Conservation (phyloP, 2,888 invertebrate genomes). For the Patella depressa region DNA sequence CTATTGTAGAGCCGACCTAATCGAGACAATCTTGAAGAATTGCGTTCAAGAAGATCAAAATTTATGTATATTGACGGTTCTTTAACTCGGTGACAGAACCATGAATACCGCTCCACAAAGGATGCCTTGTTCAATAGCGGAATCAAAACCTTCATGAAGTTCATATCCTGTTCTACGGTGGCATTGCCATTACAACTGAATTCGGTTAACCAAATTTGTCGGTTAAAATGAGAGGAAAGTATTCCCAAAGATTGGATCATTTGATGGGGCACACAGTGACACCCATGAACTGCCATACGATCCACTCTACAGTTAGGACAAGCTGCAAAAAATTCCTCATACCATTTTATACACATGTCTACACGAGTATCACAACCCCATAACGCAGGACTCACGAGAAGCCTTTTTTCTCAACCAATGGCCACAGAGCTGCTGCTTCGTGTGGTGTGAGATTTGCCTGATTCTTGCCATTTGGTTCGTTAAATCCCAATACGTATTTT, state of each 20-base stretch:
- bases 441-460: slow-evolving; percentile 44
- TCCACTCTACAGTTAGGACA: slow-evolving; percentile 46
- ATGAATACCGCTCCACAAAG: slow-evolving; percentile 38
- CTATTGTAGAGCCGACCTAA: no score
- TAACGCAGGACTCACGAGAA: slow-evolving; percentile 47
- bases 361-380: slow-evolving; percentile 26
- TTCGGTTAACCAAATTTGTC: slow-evolving; percentile 43
- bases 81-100: slow-evolving; percentile 34
- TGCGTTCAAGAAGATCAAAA: slow-evolving; percentile 28
- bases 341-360: slow-evolving; percentile 42
- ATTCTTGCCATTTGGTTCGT: slow-evolving; percentile 46
- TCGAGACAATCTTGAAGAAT: not conserved
- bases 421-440: slow-evolving; percentile 42
- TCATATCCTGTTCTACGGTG: slow-evolving; percentile 30
- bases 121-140: slow-evolving; percentile 39
- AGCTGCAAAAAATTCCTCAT: slow-evolving; percentile 43
- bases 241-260: no score
- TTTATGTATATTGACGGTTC: slow-evolving; percentile 18
- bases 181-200: slow-evolving; percentile 39
- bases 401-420: slow-evolving; percentile 34
- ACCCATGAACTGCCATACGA: slow-evolving; percentile 47
- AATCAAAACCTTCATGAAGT: slow-evolving; percentile 37
- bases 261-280: slow-evolving; percentile 29
- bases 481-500: slow-evolving; percentile 42
- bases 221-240: no score